A percentile compares a stretch with the other conserved stretches of the same genome.
Evolutionary conservation across 2,888 invertebrate genomes (phyloP).

Genomic region (Rotaria magnacalcarata): DNA sequence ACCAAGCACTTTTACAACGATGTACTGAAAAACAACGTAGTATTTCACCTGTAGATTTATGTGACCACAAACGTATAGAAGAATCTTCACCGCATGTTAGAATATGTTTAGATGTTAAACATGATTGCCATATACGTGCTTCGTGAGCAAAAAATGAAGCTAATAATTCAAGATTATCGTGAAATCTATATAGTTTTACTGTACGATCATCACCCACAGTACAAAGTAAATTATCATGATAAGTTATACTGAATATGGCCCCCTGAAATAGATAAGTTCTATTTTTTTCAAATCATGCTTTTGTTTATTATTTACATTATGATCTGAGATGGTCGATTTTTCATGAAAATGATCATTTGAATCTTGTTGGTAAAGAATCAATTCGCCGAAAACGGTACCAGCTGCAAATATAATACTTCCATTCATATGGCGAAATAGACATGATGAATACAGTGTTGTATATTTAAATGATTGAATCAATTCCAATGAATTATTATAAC

Average conservation of each 20-base stretch:
- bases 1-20: slow-evolving; percentile 20
- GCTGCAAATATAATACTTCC: neutral
- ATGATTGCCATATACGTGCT: slow-evolving; percentile 5
- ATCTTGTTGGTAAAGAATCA: neutral
- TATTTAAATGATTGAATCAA: neutral
- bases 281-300: neutral
- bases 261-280: neutral
- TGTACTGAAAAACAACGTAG: neutral
- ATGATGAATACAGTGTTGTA: neutral
- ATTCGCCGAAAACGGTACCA: neutral
- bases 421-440: neutral
- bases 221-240: neutral
- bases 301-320: neutral
- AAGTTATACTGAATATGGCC: neutral
- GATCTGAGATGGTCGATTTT: neutral
- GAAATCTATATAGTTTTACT: neutral
- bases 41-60: neutral
- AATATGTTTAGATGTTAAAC: neutral
- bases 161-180: neutral
- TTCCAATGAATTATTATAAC: neutral
- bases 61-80: neutral
- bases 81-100: neutral
- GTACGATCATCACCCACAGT: slow-evolving; percentile 12
- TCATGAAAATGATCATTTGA: neutral
- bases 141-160: neutral